A percentile compares a stretch with the other conserved stretches of the same genome.
These are phyloP conservation scores for Azorinus chamasolen DNA, from an alignment of 2,888 invertebrate species.

Conservation along the genomic window DNA sequence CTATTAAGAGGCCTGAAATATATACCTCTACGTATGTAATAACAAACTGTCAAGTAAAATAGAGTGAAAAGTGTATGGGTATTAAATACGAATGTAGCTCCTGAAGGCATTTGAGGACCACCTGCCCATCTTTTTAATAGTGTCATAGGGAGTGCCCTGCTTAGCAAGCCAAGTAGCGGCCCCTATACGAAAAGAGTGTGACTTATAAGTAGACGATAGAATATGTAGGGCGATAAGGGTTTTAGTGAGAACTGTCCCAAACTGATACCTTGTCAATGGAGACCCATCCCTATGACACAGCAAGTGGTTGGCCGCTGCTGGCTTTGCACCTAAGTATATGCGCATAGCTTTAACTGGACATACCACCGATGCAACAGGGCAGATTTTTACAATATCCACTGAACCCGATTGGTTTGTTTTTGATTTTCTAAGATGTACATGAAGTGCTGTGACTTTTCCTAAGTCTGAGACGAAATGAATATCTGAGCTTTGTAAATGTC, in stretches of 20 bases:
- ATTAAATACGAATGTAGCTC: constrained; percentile 7
- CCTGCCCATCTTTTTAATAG: constrained; percentile 6
- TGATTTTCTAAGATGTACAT: constrained; percentile 2
- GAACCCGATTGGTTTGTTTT: constrained; percentile 14
- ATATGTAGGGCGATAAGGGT: background rate
- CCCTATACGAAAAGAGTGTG: constrained; percentile 16
- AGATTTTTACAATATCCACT: background rate
- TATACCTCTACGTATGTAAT: too few species aligned
- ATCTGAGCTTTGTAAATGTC: constrained; percentile 6
- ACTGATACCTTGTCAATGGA: constrained; percentile 13
- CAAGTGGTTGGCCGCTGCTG: background rate
- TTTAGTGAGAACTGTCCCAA: constrained; percentile 12
- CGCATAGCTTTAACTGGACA: constrained; percentile 12
- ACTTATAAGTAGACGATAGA: background rate
- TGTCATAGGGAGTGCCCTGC: background rate
- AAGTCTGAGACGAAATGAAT: background rate
- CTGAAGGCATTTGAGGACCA: background rate
- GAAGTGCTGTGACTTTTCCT: too few species aligned
- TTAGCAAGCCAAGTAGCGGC: constrained; percentile 5
- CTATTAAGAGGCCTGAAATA: too few species aligned
- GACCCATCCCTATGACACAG: constrained; percentile 7
- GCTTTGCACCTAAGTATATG: background rate
- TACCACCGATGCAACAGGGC: background rate
- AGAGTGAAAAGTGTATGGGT: too few species aligned
- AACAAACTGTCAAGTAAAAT: too few species aligned